Percentiles rank a stretch among this genome's conserved stretches.
These are phyloP conservation scores for Dromas ardeola DNA, from an alignment of 2,113 vertebrate genomes.

Conservation along the genomic window DNA sequence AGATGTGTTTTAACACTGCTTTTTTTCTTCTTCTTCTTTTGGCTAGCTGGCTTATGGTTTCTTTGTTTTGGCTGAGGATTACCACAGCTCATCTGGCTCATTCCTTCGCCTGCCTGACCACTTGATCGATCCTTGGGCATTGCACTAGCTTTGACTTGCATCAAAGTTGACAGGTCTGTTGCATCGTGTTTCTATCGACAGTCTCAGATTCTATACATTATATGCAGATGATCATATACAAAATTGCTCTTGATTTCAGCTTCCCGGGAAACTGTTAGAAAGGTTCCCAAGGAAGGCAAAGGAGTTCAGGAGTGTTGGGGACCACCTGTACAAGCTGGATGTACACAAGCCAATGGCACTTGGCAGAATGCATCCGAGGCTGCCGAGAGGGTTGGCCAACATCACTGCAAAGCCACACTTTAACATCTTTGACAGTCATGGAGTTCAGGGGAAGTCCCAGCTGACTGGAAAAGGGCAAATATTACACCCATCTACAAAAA, in stretches of 20 bases:
- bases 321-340: background rate
- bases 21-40: background rate
- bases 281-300: background rate
- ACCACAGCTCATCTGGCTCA: background rate
- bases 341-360: background rate
- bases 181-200: background rate
- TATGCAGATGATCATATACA: background rate
- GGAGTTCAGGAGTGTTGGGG: background rate
- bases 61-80: slow-evolving; percentile 1
- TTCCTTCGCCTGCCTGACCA: background rate
- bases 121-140: accelerated
- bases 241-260: background rate
- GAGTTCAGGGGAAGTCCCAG: background rate
- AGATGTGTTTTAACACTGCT: background rate
- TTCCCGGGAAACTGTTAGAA: background rate
- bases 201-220: background rate
- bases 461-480: slow-evolving; percentile 21
- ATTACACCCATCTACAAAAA: background rate
- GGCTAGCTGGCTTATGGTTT: background rate
- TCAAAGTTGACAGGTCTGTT: background rate
- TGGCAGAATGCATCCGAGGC: background rate
- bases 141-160: background rate
- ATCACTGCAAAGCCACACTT: background rate
- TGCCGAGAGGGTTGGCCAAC: background rate
- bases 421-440: background rate